These are phyloP conservation scores for Liparis tanakae DNA, from an alignment of 2,797 vertebrate species.

Conservation along the genomic window DNA sequence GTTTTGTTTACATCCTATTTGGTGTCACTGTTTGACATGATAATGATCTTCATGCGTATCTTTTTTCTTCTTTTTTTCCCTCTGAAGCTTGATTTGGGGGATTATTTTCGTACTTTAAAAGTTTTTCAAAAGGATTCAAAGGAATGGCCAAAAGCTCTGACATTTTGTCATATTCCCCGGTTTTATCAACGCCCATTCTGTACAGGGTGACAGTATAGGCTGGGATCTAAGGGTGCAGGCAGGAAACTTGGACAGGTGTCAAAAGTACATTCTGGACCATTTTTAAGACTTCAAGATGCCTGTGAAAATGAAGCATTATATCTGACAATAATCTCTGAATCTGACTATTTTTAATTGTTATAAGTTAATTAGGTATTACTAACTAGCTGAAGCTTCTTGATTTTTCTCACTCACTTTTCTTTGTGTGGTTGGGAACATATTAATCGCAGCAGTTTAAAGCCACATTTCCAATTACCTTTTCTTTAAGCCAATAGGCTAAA, in stretches of 20 bases:
- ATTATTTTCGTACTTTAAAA: constrained; percentile 60
- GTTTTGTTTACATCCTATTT: constrained; percentile 77
- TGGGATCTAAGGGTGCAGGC: constrained; percentile 2
- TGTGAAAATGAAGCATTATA: background rate
- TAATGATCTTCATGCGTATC: constrained; percentile 68
- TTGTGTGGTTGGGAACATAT: background rate
- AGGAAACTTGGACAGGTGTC: constrained; percentile 19
- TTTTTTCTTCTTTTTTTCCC: constrained; percentile 30
- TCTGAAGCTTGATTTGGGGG: constrained; percentile 54
- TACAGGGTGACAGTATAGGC: background rate
- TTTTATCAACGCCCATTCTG: constrained; percentile 45
- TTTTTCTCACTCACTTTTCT: constrained; percentile 8
- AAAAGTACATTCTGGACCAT: constrained; percentile 23
- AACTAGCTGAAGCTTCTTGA: background rate
- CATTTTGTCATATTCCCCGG: constrained; percentile 27
- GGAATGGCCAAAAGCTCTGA: constrained; percentile 19
- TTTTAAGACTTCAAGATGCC: constrained; percentile 28
- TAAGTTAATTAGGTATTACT: background rate
- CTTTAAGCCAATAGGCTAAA: background rate
- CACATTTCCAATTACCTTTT: background rate
- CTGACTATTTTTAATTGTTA: background rate
- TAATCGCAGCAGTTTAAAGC: background rate
- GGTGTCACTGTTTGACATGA: constrained; percentile 58
- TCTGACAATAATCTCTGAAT: background rate
- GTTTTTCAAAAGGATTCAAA: constrained; percentile 51